Evolutionary conservation across 1,140 invertebrate species (phyloP).

Genomic region (Nebria ingens): DNA sequence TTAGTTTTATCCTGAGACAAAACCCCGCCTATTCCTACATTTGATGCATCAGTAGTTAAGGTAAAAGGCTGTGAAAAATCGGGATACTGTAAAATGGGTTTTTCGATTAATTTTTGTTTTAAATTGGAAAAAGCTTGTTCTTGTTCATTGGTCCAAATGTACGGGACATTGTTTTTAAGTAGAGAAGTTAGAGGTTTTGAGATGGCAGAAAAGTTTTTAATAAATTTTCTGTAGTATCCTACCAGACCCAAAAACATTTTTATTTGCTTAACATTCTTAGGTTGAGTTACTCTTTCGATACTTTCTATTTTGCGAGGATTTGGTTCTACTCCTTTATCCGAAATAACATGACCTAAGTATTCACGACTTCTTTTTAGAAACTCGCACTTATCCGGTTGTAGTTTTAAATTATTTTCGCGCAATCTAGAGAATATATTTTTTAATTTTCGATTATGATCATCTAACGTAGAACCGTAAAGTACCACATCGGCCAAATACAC

Average conservation of each 20-base stretch:
- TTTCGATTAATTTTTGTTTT: conserved; percentile 24
- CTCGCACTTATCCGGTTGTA: conserved; percentile 38
- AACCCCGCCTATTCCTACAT: conserved; percentile 26
- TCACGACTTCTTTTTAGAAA: conserved; percentile 35
- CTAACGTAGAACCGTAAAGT: conserved; percentile 26
- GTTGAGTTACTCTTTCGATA: conserved; percentile 23
- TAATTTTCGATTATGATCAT: conserved; percentile 29
- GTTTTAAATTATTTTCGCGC: conserved; percentile 31
- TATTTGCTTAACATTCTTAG: conserved; percentile 19
- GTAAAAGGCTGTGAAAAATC: conserved; percentile 28
- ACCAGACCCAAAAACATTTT: conserved; percentile 34
- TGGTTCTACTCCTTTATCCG: conserved; percentile 31
- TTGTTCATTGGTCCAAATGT: conserved; percentile 18
- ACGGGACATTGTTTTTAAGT: conserved; percentile 23
- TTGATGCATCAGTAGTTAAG: conserved; percentile 29
- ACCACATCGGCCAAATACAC: conserved; percentile 36
- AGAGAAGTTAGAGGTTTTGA: conserved; percentile 25
- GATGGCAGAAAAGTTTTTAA: conserved; percentile 25
- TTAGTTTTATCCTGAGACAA: conserved; percentile 23
- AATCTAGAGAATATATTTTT: conserved; percentile 27
- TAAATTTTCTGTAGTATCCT: conserved; percentile 29
- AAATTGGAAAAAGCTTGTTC: conserved; percentile 19
- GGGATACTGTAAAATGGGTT: conserved; percentile 30
- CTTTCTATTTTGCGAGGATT: conserved; percentile 32
- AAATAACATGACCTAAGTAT: conserved; percentile 37